A percentile compares a stretch with the other conserved stretches of the same genome.
These are phyloP conservation scores for Alces alces DNA, from an alignment of 2,113 vertebrate genomes.

Conservation along the genomic window DNA sequence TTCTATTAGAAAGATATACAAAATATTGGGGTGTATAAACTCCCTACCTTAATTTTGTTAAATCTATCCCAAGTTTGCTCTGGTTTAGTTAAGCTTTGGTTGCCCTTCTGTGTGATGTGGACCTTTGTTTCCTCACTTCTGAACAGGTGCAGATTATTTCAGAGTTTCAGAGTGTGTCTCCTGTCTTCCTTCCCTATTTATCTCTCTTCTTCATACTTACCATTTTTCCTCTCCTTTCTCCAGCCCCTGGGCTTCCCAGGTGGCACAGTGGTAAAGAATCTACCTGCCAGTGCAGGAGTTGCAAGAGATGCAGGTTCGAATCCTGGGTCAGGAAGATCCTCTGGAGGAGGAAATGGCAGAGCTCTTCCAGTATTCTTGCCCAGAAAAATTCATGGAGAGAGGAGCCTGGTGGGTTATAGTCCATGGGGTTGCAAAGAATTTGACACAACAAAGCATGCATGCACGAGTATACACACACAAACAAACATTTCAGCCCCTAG, in stretches of 20 bases:
- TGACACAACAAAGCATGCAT: not conserved
- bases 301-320: not conserved
- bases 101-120: not conserved
- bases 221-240: not conserved
- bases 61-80: not conserved
- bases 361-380: not conserved
- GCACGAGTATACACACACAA: not conserved
- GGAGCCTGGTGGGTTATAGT: not conserved
- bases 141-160: not conserved
- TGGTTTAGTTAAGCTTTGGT: not conserved
- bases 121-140: not conserved
- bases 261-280: not conserved
- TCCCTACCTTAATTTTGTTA: not conserved
- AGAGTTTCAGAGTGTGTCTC: not conserved
- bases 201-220: not conserved
- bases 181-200: not conserved
- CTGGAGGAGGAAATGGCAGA: not conserved
- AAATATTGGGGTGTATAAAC: not conserved
- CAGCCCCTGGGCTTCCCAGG: not conserved
- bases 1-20: not conserved
- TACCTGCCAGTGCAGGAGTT: not conserved
- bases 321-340: not conserved
- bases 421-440: not conserved
- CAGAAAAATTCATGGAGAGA: not conserved
- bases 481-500: not conserved